These are phyloP conservation scores for Doryteuthis pealeii DNA, from an alignment of 1,140 invertebrate genomes.

Conservation along the genomic window DNA sequence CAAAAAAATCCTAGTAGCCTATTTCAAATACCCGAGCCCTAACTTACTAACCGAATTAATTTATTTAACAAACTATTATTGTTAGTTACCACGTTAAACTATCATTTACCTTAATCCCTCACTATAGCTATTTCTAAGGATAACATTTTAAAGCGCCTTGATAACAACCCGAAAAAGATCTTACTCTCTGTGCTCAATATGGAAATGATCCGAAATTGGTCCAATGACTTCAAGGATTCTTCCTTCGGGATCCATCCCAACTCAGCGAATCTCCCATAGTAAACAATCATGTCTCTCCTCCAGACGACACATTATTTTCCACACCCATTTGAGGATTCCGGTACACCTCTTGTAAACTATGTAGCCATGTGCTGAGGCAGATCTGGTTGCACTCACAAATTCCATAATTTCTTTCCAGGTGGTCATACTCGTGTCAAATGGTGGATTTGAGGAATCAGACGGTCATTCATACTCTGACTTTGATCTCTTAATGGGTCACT, in stretches of 20 bases:
- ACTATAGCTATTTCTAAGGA: neutral
- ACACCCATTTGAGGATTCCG: neutral
- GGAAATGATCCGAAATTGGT: neutral
- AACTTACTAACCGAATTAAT: no score
- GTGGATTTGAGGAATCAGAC: no score
- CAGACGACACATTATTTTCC: neutral
- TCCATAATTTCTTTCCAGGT: no score
- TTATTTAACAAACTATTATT: no score
- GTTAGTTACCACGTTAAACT: no score
- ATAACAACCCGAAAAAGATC: neutral
- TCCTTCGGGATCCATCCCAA: neutral
- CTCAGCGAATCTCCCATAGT: neutral
- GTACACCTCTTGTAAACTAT: neutral
- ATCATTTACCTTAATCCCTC: no score
- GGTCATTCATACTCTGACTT: no score
- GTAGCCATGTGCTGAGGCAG: neutral
- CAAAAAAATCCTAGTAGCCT: no score
- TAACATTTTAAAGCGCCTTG: neutral
- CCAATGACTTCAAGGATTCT: neutral
- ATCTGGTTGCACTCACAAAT: no score
- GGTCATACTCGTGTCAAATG: no score
- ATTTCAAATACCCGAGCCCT: no score
- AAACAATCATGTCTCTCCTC: neutral
- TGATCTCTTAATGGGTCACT: no score
- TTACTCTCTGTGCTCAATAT: neutral